Percentiles rank a stretch among this genome's conserved stretches.
These are phyloP conservation scores for Patagioenas fasciata DNA, from an alignment of 2,113 vertebrate species.

Conservation along the genomic window DNA sequence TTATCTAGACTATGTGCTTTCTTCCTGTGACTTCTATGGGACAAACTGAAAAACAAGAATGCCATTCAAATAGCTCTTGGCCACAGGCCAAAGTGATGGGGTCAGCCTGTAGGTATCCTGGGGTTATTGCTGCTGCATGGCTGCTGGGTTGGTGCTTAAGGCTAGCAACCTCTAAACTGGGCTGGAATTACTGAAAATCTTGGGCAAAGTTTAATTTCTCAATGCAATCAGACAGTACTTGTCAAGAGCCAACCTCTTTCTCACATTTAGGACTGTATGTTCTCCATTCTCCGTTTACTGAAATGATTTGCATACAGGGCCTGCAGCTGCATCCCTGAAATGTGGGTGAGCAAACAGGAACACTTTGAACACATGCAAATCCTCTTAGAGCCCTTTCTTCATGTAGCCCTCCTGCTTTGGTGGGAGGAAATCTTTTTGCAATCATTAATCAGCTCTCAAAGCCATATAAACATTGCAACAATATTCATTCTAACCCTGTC, in stretches of 20 bases:
- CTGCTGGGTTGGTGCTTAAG: background rate
- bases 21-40: background rate
- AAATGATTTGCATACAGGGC: background rate
- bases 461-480: background rate
- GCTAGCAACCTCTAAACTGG: background rate
- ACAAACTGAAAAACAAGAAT: background rate
- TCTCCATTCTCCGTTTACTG: background rate
- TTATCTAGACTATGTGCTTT: background rate
- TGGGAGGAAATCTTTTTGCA: background rate
- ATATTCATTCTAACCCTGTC: background rate
- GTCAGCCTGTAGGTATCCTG: background rate
- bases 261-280: background rate
- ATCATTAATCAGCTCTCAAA: background rate
- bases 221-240: background rate
- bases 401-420: background rate
- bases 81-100: background rate
- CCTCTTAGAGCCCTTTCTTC: background rate
- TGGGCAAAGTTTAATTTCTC: background rate
- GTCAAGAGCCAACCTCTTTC: background rate
- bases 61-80: background rate
- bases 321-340: background rate
- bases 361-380: background rate
- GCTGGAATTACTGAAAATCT: background rate
- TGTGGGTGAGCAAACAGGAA: background rate
- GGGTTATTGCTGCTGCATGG: rapidly evolving